Base-by-base conservation (phyloP, 2,113 vertebrate species). In the Muscicapa adusta region DNA sequence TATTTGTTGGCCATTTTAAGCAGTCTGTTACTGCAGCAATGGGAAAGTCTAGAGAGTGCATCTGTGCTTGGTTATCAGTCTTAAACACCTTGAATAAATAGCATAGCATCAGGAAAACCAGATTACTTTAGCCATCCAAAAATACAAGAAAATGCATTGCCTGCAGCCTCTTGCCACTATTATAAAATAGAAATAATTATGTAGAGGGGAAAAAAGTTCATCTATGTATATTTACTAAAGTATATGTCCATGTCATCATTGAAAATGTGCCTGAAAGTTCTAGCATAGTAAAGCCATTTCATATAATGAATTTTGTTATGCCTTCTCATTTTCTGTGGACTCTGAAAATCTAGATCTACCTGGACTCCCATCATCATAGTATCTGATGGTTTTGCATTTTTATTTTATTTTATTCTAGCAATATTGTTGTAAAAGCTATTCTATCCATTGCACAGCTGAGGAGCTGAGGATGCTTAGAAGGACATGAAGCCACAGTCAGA, bases 21-120 rank as follows among this genome's bases (percentile, higher is more conserved):
- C 73, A 65, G 25, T 8, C 16, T 94, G 58, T 89, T 93, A 65
- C 50, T 93, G 86, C 79, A 78, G 91, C 51, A 87, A 36, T 92
- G 85, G 78, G 61, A 91, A 94, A 92, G 91, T 82, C 81, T 86
- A 91, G 75, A 73, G 86, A 87, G 34, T 91, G 73, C 70, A 84
- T 92, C 96, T 94, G 50, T 68, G 43, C 81, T 92, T 90, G 71
- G 90, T 93, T 96, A 93, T 80, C 85, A 93, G 94, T 91, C 77
- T 85, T 89, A 94, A 97, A 93, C 95, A 96, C 95, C 96, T 94
- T 93, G 74, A 88, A 67, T 93, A 88, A 73, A 78, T 72, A 89
- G 42, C 8, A 15, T 78, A 72, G 42, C 89, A 51, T 89, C 75
- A 79, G 74, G 73, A 92, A 96, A 94, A 72, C 8, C 51, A 73